Conservation (phyloP, 2,797 vertebrate species). For the Peromyscus melanophrys region DNA sequence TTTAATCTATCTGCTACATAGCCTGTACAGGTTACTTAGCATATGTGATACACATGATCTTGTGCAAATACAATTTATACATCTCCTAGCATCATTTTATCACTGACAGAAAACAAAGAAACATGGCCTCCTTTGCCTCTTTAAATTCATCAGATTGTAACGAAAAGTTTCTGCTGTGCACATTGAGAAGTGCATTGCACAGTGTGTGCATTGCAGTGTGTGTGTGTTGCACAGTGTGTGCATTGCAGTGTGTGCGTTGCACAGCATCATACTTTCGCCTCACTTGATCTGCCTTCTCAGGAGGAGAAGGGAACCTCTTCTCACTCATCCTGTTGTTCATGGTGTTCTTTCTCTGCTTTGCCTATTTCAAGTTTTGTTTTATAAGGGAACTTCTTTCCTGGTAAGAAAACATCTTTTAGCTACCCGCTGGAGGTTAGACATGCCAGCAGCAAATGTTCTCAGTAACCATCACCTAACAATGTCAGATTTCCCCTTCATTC, state of each 20-base stretch:
- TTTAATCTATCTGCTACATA: not conserved
- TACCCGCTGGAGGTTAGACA: not conserved
- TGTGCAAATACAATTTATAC: not conserved
- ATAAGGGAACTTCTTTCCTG: not conserved
- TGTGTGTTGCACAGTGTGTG: too few species aligned
- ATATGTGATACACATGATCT: not conserved
- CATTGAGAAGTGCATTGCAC: not conserved
- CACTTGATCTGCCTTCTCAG: not conserved
- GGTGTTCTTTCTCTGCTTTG: not conserved
- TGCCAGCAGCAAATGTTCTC: not conserved
- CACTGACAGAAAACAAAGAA: not conserved
- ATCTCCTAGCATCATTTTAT: not conserved
- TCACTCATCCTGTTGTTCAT: not conserved
- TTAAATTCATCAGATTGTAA: not conserved
- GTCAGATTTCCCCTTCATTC: not conserved
- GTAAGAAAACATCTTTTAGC: not conserved
- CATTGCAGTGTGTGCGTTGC: too few species aligned
- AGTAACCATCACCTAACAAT: not conserved
- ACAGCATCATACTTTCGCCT: not conserved
- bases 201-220: too few species aligned
- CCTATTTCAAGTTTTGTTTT: not conserved
- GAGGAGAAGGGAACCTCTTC: not conserved
- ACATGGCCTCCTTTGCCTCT: not conserved
- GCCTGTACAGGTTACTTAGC: not conserved
- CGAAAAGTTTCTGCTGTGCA: not conserved